Percentiles rank a stretch among this genome's conserved stretches.
phyloP scores from a whole-genome alignment of 2,888 invertebrate genomes.

The Lacanobia wlatinum region DNA sequence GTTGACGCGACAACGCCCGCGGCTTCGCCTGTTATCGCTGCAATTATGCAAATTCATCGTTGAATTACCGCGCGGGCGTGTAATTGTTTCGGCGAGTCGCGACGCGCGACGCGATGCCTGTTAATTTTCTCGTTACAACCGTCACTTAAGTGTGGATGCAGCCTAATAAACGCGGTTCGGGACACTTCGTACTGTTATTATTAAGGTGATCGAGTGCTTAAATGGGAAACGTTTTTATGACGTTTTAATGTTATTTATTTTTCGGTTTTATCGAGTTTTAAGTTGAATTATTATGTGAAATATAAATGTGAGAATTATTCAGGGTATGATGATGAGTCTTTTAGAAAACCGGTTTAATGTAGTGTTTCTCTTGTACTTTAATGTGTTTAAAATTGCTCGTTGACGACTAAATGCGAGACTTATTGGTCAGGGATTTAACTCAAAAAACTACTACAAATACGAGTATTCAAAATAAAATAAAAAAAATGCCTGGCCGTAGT shows the following conservation, averaged over 20 bases:
- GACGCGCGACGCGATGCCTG: conserved; percentile 56
- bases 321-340: background rate
- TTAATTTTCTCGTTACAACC: conserved; percentile 76
- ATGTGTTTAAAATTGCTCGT: background rate
- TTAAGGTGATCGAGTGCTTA: conserved; percentile 58
- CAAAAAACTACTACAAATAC: too few relatives aligned
- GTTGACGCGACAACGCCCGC: conserved; percentile 71
- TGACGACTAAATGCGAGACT: background rate
- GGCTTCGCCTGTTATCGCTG: conserved; percentile 80
- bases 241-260: conserved; percentile 32
- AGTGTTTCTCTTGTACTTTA: background rate
- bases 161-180: conserved; percentile 66
- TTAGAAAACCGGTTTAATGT: background rate
- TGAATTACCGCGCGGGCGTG: conserved; percentile 77
- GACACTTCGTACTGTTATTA: conserved; percentile 58
- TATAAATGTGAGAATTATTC: background rate
- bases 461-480: too few relatives aligned
- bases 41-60: conserved; percentile 86
- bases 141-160: conserved; percentile 70
- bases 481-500: too few relatives aligned
- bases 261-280: conserved; percentile 25
- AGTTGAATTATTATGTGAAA: conserved; percentile 12
- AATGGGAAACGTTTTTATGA: conserved; percentile 37
- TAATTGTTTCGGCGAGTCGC: conserved; percentile 72
- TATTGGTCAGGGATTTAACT: too few relatives aligned